phyloP scores from a whole-genome alignment of 2,113 vertebrate genomes.

The Setophaga petechia region DNA sequence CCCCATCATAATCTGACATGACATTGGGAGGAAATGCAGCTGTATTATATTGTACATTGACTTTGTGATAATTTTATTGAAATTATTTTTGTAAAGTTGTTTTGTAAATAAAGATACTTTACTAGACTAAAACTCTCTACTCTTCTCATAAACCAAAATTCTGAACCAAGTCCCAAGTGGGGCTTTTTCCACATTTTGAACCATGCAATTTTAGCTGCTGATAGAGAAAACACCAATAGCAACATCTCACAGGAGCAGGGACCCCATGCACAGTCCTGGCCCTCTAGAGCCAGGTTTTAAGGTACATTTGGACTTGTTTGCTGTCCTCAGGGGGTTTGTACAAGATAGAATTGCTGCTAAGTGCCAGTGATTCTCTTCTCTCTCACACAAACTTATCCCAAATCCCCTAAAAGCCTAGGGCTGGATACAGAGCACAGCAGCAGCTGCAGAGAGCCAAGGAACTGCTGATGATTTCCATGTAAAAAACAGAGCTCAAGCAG shows the following conservation, averaged over 20 bases:
- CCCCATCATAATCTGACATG: constrained; percentile 32
- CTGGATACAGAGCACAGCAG: neutral
- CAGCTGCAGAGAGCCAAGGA: neutral
- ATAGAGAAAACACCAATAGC: neutral
- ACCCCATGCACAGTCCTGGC: neutral
- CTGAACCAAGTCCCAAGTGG: neutral
- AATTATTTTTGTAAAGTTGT: constrained; percentile 82
- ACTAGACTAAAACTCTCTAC: constrained; percentile 11
- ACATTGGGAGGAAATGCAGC: constrained; percentile 44
- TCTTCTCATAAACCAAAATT: neutral
- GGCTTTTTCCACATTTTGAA: neutral
- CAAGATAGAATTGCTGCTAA: neutral
- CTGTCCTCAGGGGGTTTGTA: neutral
- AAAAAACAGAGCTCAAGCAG: neutral
- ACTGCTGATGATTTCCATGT: fast-evolving
- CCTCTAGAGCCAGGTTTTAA: neutral
- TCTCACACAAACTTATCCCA: neutral
- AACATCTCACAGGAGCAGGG: neutral
- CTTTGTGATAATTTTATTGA: constrained; percentile 78
- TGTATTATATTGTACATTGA: constrained; percentile 80
- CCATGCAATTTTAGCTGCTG: neutral
- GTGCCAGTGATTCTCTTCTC: neutral
- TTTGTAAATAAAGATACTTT: constrained; percentile 79
- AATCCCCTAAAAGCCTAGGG: neutral
- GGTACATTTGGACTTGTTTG: neutral